These are phyloP conservation scores for Rotaria sp. DNA, from an alignment of 2,888 invertebrate genomes.

Conservation along the genomic window DNA sequence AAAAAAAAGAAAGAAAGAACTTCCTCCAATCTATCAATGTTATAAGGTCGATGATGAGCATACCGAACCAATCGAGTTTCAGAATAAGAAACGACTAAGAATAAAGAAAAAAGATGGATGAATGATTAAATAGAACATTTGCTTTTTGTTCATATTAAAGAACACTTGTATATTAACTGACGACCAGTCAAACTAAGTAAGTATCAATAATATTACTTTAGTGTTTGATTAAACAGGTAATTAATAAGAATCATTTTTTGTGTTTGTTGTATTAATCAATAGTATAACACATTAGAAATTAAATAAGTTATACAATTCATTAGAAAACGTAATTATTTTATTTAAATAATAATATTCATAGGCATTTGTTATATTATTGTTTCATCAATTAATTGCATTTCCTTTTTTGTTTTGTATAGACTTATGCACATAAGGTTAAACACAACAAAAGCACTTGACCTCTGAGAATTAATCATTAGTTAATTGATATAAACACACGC, in stretches of 20 bases:
- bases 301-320: not conserved
- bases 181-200: not conserved
- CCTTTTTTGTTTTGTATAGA: not conserved
- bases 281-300: not conserved
- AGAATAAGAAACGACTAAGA: not conserved
- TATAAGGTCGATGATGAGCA: not conserved
- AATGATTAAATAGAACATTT: not conserved
- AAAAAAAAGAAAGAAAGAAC: not conserved
- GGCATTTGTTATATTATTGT: not conserved
- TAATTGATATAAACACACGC: not conserved
- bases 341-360: too few relatives aligned
- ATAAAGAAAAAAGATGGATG: not conserved
- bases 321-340: not conserved
- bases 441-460: not conserved
- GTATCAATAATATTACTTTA: not conserved
- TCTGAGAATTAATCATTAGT: not conserved
- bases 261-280: not conserved
- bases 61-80: not conserved
- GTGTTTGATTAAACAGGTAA: too few relatives aligned
- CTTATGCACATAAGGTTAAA: too few relatives aligned
- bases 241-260: too few relatives aligned
- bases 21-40: not conserved
- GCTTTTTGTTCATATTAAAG: not conserved
- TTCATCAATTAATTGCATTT: not conserved
- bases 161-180: not conserved